These are phyloP conservation scores for Aviceda subcristata DNA, from an alignment of 2,113 vertebrate species.

Conservation along the genomic window DNA sequence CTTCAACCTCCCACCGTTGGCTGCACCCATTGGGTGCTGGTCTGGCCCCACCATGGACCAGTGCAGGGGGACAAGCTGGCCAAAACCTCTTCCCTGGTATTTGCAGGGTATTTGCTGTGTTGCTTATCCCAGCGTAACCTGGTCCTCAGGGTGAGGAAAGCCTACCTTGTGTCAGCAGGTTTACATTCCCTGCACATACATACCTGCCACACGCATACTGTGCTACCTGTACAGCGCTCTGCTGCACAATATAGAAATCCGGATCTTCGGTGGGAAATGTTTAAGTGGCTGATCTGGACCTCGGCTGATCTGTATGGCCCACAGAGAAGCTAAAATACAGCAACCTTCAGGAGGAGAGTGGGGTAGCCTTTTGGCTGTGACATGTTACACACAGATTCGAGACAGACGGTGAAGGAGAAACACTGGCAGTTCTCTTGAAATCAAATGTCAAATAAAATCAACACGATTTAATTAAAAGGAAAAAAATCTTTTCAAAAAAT, in stretches of 20 bases:
- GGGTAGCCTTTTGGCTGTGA: neutral
- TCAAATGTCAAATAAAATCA: constrained; percentile 45
- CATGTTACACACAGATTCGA: neutral
- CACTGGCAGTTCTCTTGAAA: neutral
- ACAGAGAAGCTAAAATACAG: neutral
- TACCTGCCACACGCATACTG: rapidly evolving
- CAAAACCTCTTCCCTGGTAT: neutral
- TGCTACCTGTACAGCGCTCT: neutral
- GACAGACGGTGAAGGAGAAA: neutral
- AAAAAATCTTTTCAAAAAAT: neutral
- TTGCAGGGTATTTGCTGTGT: neutral
- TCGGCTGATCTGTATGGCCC: neutral
- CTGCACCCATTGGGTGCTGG: neutral
- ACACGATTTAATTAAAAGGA: neutral
- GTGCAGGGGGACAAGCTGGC: neutral
- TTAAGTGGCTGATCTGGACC: neutral
- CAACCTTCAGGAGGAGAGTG: neutral
- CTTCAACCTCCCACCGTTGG: neutral
- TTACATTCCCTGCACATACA: rapidly evolving
- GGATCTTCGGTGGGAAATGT: neutral
- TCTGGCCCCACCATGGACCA: neutral
- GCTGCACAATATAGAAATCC: neutral
- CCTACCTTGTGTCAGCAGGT: neutral
- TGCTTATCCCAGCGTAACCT: neutral
- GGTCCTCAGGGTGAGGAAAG: rapidly evolving